Percentiles rank a stretch among this genome's conserved stretches.
These are phyloP conservation scores for Tridacna crocea DNA, from an alignment of 2,888 invertebrate genomes.

Conservation along the genomic window DNA sequence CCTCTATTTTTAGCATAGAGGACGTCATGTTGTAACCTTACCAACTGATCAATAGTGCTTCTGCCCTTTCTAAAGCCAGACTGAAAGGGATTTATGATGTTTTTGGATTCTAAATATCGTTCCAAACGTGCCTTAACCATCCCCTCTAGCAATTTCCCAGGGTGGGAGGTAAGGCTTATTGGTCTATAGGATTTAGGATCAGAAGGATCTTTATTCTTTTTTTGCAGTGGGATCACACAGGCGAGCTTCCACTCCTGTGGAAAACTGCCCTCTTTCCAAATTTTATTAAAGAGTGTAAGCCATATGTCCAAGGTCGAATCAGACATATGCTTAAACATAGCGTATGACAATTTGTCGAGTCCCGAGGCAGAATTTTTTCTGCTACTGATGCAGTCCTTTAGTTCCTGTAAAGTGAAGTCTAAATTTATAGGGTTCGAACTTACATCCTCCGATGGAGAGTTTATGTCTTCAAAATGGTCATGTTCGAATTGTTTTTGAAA, in stretches of 20 bases:
- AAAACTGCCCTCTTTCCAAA: slow-evolving; percentile 8
- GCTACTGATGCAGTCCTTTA: slow-evolving; percentile 4
- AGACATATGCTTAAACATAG: slow-evolving; percentile 13
- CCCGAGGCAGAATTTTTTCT: slow-evolving; percentile 18
- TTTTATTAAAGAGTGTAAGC: neutral
- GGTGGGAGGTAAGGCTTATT: slow-evolving; percentile 35
- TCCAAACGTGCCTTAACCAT: slow-evolving; percentile 21
- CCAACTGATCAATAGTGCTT: slow-evolving; percentile 16
- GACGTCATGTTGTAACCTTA: slow-evolving; percentile 16
- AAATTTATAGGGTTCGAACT: slow-evolving; percentile 8
- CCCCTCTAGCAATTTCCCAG: slow-evolving; percentile 27
- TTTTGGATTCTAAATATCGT: slow-evolving; percentile 18
- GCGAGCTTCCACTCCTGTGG: slow-evolving; percentile 26
- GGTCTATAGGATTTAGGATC: slow-evolving; percentile 34
- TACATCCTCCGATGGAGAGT: neutral
- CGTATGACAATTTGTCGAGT: slow-evolving; percentile 8
- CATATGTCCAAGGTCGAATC: neutral
- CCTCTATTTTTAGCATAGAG: neutral
- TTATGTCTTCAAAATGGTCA: neutral
- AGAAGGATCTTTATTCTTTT: slow-evolving; percentile 5
- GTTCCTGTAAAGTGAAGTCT: slow-evolving; percentile 14
- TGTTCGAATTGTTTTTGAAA: slow-evolving; percentile 21
- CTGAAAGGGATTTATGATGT: slow-evolving; percentile 18
- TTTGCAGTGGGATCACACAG: slow-evolving; percentile 27
- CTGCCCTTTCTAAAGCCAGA: slow-evolving; percentile 24